Percentiles rank a stretch among this genome's conserved stretches.
Evolutionary conservation across 2,797 vertebrate genomes (phyloP).

Genomic region (Schizothorax lantsangensis): DNA sequence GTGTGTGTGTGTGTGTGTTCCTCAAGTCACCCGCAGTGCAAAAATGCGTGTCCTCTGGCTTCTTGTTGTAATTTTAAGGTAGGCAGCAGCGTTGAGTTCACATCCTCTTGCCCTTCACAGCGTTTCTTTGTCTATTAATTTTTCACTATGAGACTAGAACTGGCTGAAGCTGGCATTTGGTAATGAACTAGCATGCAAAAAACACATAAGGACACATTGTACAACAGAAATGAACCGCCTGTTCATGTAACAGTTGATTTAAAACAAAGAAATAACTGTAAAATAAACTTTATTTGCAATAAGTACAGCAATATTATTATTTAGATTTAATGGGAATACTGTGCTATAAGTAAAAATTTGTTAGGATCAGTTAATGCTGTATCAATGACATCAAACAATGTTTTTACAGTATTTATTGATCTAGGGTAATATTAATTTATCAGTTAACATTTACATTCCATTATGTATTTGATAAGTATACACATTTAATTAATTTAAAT

Average conservation of each 20-base stretch:
- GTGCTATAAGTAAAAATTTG: background rate
- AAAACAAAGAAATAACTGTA: background rate
- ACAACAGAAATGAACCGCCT: background rate
- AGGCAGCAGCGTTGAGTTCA: conserved; percentile 9
- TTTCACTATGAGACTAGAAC: conserved; percentile 8
- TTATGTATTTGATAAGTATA: background rate
- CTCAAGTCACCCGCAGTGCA: conserved; percentile 29
- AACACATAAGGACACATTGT: background rate
- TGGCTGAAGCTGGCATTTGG: background rate
- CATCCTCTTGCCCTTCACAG: background rate
- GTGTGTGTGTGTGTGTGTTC: conserved; percentile 61
- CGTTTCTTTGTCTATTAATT: conserved; percentile 19
- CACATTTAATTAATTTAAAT: background rate
- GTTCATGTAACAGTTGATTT: background rate
- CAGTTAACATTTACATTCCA: background rate
- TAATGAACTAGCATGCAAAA: conserved; percentile 3
- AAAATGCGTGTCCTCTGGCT: background rate
- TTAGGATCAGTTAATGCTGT: background rate
- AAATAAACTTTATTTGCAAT: background rate
- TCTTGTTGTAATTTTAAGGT: conserved; percentile 33
- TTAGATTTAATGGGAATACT: background rate
- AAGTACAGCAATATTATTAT: background rate
- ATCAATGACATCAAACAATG: background rate
- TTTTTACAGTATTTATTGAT: background rate
- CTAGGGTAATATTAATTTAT: too few relatives aligned